Base-by-base conservation (phyloP, 2,797 vertebrate genomes). In the Aeoliscus strigatus region DNA sequence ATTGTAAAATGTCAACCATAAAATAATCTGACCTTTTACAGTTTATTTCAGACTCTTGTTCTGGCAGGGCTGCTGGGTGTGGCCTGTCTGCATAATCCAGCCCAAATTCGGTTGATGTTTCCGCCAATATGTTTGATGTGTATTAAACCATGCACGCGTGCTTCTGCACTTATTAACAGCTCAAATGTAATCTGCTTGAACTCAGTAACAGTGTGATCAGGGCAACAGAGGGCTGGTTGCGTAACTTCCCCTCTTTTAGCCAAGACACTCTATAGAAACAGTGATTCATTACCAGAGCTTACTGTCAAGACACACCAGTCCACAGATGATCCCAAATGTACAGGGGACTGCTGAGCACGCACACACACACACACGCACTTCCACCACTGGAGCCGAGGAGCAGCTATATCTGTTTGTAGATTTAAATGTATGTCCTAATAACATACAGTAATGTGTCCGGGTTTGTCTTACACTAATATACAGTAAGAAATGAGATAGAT, bases 1-100 rank as follows among this genome's bases (percentile, higher is more conserved):
- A 1, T 54, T 30, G 33, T 28, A 34, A 81, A 82, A 80, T 79
- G 73, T 77, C 80, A 75, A 25, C 34, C 54, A 60, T 72, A 55
- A 69, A 54, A 64, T 54, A 44, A 52, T 60, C 31, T 63, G 67
- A 68, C 75, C 70, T 81, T 77, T 71, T 29, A 51, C 40, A 64
- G 55, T 62, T 49, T 23, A 43, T 38, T 28, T 8, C 3, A 16
- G 36, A 23, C 16, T 21, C 2, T 7, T 4, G 21, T 0, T 3
- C 25, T 31, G 11, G 3, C 16, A 3, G 10, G 15, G 23, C 14
- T 34, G 33, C 6, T 17, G 12, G 4, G 14, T 12, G 16, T 25
- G n/a, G 53, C 32, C 17, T 31, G 7, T 23, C 23, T 21, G 18
- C 26, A 2, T 25, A 44, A 30, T 27, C n/a, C 7, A 4, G 3